phyloP scores from a whole-genome alignment of 2,888 invertebrate species.

The Biston stratarius region DNA sequence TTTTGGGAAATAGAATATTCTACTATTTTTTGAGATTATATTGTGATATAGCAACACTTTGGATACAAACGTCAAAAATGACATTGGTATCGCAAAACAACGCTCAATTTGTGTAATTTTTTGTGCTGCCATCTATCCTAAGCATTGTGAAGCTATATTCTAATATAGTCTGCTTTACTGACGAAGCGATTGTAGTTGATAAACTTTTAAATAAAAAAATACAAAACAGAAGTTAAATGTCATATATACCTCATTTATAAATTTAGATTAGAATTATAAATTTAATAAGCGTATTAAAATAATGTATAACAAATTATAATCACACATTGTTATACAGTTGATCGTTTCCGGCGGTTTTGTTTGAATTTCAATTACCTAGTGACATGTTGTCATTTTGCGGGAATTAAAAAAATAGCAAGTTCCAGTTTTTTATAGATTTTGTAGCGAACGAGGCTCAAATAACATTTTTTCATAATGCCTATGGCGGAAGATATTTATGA shows the following conservation, averaged over 20 bases:
- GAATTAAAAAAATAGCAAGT: not conserved
- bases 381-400: not conserved
- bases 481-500: constrained; percentile 49
- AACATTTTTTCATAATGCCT: constrained; percentile 47
- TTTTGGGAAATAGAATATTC: constrained; percentile 9
- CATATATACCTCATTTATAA: no score
- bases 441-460: constrained; percentile 7
- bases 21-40: constrained; percentile 42
- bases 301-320: no score
- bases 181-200: constrained; percentile 23
- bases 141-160: not conserved
- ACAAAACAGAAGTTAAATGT: no score
- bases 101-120: constrained; percentile 61
- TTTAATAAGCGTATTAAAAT: no score
- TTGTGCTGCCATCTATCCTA: constrained; percentile 66
- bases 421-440: constrained; percentile 9
- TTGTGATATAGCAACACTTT: constrained; percentile 54
- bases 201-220: not conserved
- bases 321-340: not conserved
- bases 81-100: constrained; percentile 63
- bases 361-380: not conserved
- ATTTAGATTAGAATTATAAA: not conserved
- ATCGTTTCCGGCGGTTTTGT: constrained; percentile 7
- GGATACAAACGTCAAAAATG: constrained; percentile 60
- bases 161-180: constrained; percentile 51